Evolutionary conservation across 2,888 invertebrate genomes (phyloP), one percentile per base, ranked within the genome.

Genomic region (Ectemnius cavifrons): DNA sequence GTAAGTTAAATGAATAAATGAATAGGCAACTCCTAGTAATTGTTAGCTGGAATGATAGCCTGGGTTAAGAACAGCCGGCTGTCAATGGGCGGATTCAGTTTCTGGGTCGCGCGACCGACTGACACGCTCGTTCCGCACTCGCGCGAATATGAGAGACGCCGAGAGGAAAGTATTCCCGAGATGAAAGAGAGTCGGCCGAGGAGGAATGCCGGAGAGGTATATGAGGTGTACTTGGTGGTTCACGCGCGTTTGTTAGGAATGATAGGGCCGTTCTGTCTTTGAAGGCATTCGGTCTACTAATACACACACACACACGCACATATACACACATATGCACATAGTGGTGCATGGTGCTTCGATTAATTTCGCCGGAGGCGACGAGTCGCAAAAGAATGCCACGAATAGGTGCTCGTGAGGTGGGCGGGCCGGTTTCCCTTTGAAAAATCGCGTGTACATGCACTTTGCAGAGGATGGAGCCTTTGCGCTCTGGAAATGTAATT

Each of bases 311-410:
- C 3, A 37, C 6, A 37, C 6, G 8, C 11, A 37, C 8, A 37
- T 8, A 37, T 8, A 20, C 8, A 37, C 37, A 37, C 37, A 20
- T 20, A 20, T 2, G 2, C 2, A 4, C 8, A 37, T 56, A 61
- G 23, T 11, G 23, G 63, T 6, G 13, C 14, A 52, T 6, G 16
- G 65, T 65, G 74, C 52, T 69, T 70, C 80, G 80, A 80, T 80
- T 80, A 80, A 80, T 80, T 80, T 79, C 68, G 79, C 80, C 79
- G 63, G 20, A 14, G 73, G 80, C 67, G 46, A 63, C 14, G 57
- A 37, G 27, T 13, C 18, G 56, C 71, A 70, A 76, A 78, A 79
- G 71, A 64, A 72, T 66, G 52, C 14, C 37, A 16, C 57, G 65
- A 52, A 16, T 52, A 11, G 37, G 37, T 23, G 23, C 3, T 23